phyloP scores from a whole-genome alignment of 2,113 vertebrate genomes.

The Melanerpes aurifrons region DNA sequence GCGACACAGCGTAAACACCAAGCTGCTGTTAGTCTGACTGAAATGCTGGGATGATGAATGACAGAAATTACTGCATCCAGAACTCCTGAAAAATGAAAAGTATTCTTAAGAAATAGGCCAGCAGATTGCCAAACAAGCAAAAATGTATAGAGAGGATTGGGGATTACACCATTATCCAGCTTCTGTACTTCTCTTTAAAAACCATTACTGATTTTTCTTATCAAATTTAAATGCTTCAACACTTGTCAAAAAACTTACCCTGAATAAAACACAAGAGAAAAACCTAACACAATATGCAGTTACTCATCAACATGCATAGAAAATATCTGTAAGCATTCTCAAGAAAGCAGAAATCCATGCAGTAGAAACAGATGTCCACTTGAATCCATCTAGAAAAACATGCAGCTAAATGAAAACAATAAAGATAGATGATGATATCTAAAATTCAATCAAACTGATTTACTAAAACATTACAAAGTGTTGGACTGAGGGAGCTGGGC shows the following conservation, averaged over 20 bases:
- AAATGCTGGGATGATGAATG: slow-evolving; percentile 82
- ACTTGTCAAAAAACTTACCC: background rate
- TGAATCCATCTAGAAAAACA: background rate
- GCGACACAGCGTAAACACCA: slow-evolving; percentile 91
- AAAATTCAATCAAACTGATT: background rate
- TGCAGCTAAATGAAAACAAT: background rate
- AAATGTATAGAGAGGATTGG: background rate
- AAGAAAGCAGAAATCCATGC: background rate
- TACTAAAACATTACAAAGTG: background rate
- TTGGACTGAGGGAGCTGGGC: background rate
- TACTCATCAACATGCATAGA: background rate
- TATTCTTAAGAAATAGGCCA: background rate
- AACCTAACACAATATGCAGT: background rate
- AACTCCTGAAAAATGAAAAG: slow-evolving; percentile 78
- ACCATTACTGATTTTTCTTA: background rate
- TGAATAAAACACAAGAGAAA: background rate
- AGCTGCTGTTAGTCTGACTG: slow-evolving; percentile 85
- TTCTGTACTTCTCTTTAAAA: background rate
- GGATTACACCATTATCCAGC: background rate
- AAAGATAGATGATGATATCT: background rate
- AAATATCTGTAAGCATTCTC: background rate
- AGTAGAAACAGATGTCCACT: background rate
- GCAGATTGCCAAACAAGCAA: background rate
- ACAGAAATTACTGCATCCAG: slow-evolving; percentile 87
- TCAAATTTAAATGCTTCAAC: background rate